Base-by-base conservation (phyloP, 2,888 invertebrate species). In the Coremacera marginata region DNA sequence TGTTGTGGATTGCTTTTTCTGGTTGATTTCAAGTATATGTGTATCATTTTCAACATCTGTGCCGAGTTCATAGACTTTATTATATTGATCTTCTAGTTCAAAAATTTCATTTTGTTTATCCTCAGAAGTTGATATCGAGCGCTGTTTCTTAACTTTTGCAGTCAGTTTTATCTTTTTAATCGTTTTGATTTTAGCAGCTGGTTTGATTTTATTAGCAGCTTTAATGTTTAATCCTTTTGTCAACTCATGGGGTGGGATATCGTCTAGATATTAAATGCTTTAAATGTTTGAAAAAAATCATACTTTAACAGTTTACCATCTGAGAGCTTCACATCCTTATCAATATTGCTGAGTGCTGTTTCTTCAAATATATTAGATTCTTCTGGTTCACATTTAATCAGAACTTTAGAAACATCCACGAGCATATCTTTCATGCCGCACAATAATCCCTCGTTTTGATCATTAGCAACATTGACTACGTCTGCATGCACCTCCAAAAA, bases 401-500 rank as follows among this genome's bases (percentile, higher is more conserved):
- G 19, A 16, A 63, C 51, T 16, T 52, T 19, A 74, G 34, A 16
- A 14, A 44, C 44, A 14, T 37, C 52, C 8, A 51, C 74, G 75
- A 77, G 77, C 25, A 78, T 80, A 51, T 77, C 80, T 68, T 80
- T 81, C 8, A 82, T 79, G 73, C 81, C 80, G 19, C 79, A 65
- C n/a, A 81, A 77, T 25, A 81, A 76, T 76, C 81, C 82, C 71
- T 81, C n/a, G n/a, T n/a, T n/a, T n/a, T n/a, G n/a, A n/a, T n/a
- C n/a, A n/a, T n/a, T n/a, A n/a, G n/a, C n/a, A n/a, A n/a, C n/a
- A n/a, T n/a, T n/a, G n/a, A n/a, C n/a, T n/a, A n/a, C n/a, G n/a
- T n/a, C n/a, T n/a, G n/a, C n/a, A n/a, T n/a, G n/a, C n/a, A 81
- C 81, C 62, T 80, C 81, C 1, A 81, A 70, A 77, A 83, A 81